Evolutionary conservation across 2,797 vertebrate species (phyloP), one percentile per base, ranked within the genome.

Genomic region (Microhierax caerulescens): DNA sequence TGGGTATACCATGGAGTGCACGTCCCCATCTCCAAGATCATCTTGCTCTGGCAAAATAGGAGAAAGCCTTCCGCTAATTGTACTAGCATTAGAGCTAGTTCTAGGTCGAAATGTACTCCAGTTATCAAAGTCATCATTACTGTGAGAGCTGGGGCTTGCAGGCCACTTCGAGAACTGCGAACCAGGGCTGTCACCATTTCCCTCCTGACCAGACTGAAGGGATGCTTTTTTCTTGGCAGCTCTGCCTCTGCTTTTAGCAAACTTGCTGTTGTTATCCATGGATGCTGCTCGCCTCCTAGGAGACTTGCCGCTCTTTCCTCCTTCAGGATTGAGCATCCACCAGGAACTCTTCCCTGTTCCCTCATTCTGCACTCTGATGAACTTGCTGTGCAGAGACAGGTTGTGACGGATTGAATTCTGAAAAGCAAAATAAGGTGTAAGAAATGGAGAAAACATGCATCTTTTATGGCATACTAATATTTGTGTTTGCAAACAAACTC

Each of bases 191-290:
- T 99, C 99, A 6, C 98, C 98, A 2, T 98, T 99, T 34, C 98
- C 99, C 23, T 99, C 99, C 63, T 99, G 98, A 41, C 99, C 99
- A 14, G 99, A 98, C 96, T 99, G 99, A 69, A 99, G 98, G 54
- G 99, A 98, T 79, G 98, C 99, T 98, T 99, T 99, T 96, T 99
- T 99, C 98, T 99, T 99, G 36, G 99, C 99, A 12, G 99, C 99
- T 93, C 99, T 98, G 80, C 99, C 99, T 95, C 99, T 98, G 98
- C 99, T 99, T 98, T 99, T 99, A 51, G 98, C 98, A 97, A 99
- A 99, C 97, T 99, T 99, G 98, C 99, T 99, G 98, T 99, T 99
- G 98, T 99, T 99, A 98, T 99, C 99, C 99, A 99, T 99, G 89
- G 99, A 99, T 0, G 99, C 99, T 0, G 99, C 99, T 87, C 99